Evolutionary conservation across 1,140 invertebrate genomes (phyloP).

Genomic region (Penaeus chinensis): DNA sequence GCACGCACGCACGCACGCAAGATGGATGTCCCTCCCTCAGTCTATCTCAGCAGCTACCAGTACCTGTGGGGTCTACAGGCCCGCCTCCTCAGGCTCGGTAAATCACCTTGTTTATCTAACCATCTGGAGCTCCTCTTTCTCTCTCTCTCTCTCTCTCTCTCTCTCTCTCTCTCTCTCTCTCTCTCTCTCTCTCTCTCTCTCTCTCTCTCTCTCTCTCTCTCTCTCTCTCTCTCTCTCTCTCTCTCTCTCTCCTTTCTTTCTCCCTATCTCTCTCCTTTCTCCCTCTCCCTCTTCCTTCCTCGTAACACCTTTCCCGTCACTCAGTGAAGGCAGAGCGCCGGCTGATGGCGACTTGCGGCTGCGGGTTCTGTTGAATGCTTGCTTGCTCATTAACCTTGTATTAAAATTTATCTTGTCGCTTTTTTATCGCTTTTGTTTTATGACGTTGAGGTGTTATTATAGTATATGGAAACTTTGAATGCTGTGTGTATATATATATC

Average conservation of each 20-base stretch:
- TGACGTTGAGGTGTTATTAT: too few relatives aligned
- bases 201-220: conserved; percentile 28
- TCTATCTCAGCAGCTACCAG: conserved; percentile 30
- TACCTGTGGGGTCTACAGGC: conserved; percentile 34
- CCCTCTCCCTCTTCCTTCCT: conserved; percentile 8
- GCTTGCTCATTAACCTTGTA: too few relatives aligned
- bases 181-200: conserved; percentile 40
- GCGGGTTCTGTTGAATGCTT: too few relatives aligned
- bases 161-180: conserved; percentile 29
- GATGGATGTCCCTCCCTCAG: conserved; percentile 1
- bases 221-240: conserved; percentile 35
- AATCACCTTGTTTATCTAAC: background rate
- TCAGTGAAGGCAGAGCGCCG: background rate
- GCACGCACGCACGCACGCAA: background rate
- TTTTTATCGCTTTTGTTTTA: too few relatives aligned
- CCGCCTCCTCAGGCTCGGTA: conserved; percentile 24
- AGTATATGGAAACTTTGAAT: too few relatives aligned
- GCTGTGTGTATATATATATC: too few relatives aligned
- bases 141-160: background rate
- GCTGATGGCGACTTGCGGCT: too few relatives aligned
- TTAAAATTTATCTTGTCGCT: too few relatives aligned
- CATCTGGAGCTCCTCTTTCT: conserved; percentile 19
- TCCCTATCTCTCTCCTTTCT: background rate
- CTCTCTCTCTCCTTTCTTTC: background rate
- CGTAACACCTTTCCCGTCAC: background rate